Conservation (phyloP, 2,113 vertebrate genomes). For the Oncorhynchus keta region DNA sequence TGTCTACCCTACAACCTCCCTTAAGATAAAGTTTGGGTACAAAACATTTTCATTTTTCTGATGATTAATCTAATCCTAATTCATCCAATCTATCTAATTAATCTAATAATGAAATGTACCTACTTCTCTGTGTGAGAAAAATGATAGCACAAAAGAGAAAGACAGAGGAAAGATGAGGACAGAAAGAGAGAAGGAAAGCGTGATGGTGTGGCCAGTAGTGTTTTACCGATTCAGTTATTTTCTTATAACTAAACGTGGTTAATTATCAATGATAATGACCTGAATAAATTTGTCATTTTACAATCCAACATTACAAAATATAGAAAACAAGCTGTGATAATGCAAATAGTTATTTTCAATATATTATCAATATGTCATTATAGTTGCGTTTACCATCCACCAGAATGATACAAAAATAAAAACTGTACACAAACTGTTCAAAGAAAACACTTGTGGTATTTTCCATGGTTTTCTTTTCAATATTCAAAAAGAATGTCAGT, state of each 20-base stretch:
- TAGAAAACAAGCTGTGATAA: slow-evolving; percentile 76
- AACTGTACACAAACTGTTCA: slow-evolving; percentile 85
- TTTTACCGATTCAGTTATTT: slow-evolving; percentile 50
- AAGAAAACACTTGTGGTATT: slow-evolving; percentile 72
- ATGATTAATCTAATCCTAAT: background rate
- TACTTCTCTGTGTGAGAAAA: slow-evolving; percentile 47
- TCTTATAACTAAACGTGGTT: slow-evolving; percentile 61
- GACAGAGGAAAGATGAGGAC: slow-evolving; percentile 23
- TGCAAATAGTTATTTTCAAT: slow-evolving; percentile 62
- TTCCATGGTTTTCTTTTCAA: slow-evolving; percentile 70
- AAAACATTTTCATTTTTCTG: slow-evolving; percentile 64
- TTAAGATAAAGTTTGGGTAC: slow-evolving; percentile 80
- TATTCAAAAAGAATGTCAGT: slow-evolving; percentile 81
- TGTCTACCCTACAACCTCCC: slow-evolving; percentile 59
- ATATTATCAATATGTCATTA: slow-evolving; percentile 64
- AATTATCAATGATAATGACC: slow-evolving; percentile 63
- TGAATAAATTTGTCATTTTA: slow-evolving; percentile 81
- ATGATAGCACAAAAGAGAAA: slow-evolving; percentile 35
- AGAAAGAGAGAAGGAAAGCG: slow-evolving; percentile 36
- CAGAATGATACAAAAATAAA: slow-evolving; percentile 86
- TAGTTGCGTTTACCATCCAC: slow-evolving; percentile 72
- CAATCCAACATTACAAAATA: slow-evolving; percentile 86
- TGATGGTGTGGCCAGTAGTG: slow-evolving; percentile 59
- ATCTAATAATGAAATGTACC: slow-evolving; percentile 65
- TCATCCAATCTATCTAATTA: too few relatives aligned